phyloP scores from a whole-genome alignment of 2,888 invertebrate species.

The Meloe dianella region DNA sequence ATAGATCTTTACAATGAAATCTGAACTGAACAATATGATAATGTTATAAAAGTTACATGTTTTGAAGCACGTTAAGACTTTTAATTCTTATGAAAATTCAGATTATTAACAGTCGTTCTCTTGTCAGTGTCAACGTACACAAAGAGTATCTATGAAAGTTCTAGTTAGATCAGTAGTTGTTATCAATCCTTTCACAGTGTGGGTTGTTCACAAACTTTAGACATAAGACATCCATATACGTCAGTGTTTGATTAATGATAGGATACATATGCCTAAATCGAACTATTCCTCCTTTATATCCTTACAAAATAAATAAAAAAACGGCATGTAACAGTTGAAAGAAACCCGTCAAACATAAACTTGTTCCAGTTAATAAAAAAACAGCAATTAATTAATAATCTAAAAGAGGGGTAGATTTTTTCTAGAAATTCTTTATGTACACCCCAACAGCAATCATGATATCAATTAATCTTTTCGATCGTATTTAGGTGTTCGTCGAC shows the following conservation, averaged over 20 bases:
- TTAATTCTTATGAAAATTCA: not conserved
- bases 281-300: constrained; percentile 16
- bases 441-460: not conserved
- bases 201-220: constrained; percentile 32
- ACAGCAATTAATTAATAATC: not conserved
- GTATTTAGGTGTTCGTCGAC: not conserved
- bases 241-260: constrained; percentile 41
- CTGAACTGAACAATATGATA: not conserved
- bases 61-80: not conserved
- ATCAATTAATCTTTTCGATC: not conserved
- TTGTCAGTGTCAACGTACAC: not conserved
- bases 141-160: not conserved
- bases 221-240: constrained; percentile 40
- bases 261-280: constrained; percentile 32
- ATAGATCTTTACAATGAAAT: not conserved
- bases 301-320: not conserved
- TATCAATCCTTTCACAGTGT: constrained; percentile 18
- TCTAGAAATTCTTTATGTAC: not conserved
- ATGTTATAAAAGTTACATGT: not conserved
- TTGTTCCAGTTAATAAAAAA: not conserved
- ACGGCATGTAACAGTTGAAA: constrained; percentile 26
- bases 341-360: not conserved
- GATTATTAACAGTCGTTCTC: not conserved
- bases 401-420: not conserved
- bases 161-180: not conserved